Evolutionary conservation across 2,888 invertebrate genomes (phyloP).

Genomic region (Sinopyrophorus schimmeli): DNA sequence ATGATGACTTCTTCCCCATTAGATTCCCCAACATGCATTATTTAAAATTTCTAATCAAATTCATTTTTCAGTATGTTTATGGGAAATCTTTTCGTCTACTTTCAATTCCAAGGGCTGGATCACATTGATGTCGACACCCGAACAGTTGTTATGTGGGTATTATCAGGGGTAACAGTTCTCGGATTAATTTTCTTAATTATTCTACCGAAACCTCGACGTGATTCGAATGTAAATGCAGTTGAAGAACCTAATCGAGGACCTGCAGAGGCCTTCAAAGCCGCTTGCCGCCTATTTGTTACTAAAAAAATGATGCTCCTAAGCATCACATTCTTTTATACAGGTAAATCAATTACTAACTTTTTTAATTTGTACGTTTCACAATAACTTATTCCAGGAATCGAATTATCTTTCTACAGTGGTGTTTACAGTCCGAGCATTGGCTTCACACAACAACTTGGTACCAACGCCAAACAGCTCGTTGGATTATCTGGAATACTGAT

Average conservation of each 20-base stretch:
- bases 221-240: constrained; percentile 52
- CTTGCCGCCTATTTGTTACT: constrained; percentile 77
- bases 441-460: constrained; percentile 77
- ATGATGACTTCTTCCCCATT: background rate
- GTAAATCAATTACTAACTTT: constrained; percentile 55
- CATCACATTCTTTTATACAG: constrained; percentile 88
- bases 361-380: constrained; percentile 6
- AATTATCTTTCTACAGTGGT: constrained; percentile 93
- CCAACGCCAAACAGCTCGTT: constrained; percentile 80
- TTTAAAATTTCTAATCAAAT: constrained; percentile 11
- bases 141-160: constrained; percentile 77
- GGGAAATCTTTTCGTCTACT: constrained; percentile 94
- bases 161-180: constrained; percentile 71
- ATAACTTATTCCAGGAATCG: constrained; percentile 73
- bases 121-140: constrained; percentile 74
- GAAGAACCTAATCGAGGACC: constrained; percentile 59
- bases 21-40: too few relatives aligned
- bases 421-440: constrained; percentile 94
- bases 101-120: constrained; percentile 81
- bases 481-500: constrained; percentile 94
- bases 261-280: constrained; percentile 71
- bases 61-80: constrained; percentile 79
- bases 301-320: constrained; percentile 83
- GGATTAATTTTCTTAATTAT: constrained; percentile 71
- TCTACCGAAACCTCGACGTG: constrained; percentile 62